Evolutionary conservation across 1,140 invertebrate genomes (phyloP), one percentile per base, ranked within the genome.

Genomic region (Formica exsecta): DNA sequence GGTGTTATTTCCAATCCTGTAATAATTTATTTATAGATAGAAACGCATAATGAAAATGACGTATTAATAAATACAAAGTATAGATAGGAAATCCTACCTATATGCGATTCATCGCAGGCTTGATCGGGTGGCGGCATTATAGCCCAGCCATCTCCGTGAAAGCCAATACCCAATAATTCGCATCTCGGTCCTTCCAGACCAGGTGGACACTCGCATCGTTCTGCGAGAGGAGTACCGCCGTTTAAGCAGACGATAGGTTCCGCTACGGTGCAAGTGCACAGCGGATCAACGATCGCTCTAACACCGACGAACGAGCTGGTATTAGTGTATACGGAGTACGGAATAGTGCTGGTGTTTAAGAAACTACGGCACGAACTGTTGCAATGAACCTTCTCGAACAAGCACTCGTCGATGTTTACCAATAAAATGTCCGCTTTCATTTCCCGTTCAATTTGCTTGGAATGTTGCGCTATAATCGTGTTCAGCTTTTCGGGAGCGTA

Each of bases 251-350:
- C 92, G 68, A 95, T 93, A 1, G 94, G 93, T 59, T 95, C 93
- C 0, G 95, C 94, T 1, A 95, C 94, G 57, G 96, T 95, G 88
- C 97, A 98, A 0, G 94, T 96, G 90, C 98, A 99, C 54, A 97
- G 95, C 0, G 98, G 96, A 91, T 97, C 96, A 0, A 98, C 96
- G 2, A 97, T 96, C 0, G 98, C 98, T 66, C 97, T 96, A 0
- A 99, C 97, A 0, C 98, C 98, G 8, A 99, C 97, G 92, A 99
- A 98, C 5, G 98, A 98, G 2, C 97, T 98, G 2, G 96, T 97
- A 92, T 99, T 99, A 0, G 98, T 98, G 91, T 97, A 98, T 1
- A 99, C 97, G 6, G 97, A 95, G 51, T 97, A 96, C 0, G 98
- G 97, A n/a, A 96, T 96, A 1, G 96, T 96, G 68, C 96, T 97